A percentile compares a stretch with the other conserved stretches of the same genome.
Conservation (phyloP, 2,797 vertebrate genomes). For the Microctenopoma stevenorrisi region DNA sequence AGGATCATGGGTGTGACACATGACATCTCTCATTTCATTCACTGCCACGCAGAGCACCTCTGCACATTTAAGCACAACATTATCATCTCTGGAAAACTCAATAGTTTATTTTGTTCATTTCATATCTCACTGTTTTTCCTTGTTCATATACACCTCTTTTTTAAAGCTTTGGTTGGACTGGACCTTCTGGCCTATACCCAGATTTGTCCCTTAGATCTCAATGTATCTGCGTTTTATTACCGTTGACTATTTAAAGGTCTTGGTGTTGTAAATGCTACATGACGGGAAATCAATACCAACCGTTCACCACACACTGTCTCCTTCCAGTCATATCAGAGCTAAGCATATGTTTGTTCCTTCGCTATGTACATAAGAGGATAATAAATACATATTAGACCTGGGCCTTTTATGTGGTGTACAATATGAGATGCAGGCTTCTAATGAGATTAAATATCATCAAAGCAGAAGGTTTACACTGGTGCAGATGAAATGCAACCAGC, state of each 20-base stretch:
- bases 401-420: constrained; percentile 40
- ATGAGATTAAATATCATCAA: constrained; percentile 41
- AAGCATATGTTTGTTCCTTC: constrained; percentile 32
- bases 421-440: constrained; percentile 33
- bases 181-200: constrained; percentile 6
- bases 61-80: constrained; percentile 72
- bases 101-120: too few relatives aligned
- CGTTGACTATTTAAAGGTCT: constrained; percentile 37
- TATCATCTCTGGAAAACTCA: constrained; percentile 2
- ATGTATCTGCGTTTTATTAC: constrained; percentile 39
- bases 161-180: constrained; percentile 35
- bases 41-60: constrained; percentile 59
- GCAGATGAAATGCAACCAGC: constrained; percentile 25
- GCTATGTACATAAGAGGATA: constrained; percentile 33
- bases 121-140: constrained; percentile 10
- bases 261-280: constrained; percentile 34
- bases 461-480: constrained; percentile 25
- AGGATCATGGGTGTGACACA: constrained; percentile 77
- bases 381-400: constrained; percentile 42
- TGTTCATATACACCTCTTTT: constrained; percentile 27
- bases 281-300: constrained; percentile 30
- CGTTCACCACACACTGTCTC: constrained; percentile 20
- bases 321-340: constrained; percentile 26
- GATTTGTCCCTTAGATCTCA: constrained; percentile 25
- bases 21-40: constrained; percentile 81